These are phyloP conservation scores for Tragelaphus strepsiceros DNA, from an alignment of 2,113 vertebrate genomes.

Conservation along the genomic window DNA sequence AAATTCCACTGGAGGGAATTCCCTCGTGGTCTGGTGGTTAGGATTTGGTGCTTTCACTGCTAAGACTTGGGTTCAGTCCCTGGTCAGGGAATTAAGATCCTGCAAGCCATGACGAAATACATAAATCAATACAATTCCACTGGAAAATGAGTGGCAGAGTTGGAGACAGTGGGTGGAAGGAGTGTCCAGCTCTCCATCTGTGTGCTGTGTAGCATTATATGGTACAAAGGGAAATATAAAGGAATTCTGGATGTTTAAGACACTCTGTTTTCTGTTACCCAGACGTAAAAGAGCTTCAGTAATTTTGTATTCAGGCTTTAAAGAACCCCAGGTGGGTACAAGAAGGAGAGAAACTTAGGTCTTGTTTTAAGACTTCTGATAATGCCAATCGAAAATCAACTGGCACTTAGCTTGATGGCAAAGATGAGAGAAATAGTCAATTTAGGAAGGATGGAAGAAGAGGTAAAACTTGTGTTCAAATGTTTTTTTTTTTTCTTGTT, in stretches of 20 bases:
- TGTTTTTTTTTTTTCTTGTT: not conserved
- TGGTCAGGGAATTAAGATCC: not conserved
- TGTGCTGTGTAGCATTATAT: not conserved
- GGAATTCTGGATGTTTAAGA: not conserved
- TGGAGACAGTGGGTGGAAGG: not conserved
- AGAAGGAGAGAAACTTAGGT: not conserved
- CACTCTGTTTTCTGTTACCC: not conserved
- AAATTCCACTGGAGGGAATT: not conserved
- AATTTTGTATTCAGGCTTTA: not conserved
- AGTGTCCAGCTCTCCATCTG: not conserved
- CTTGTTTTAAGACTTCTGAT: not conserved
- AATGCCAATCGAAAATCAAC: not conserved
- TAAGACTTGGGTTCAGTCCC: not conserved
- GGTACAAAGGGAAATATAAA: not conserved
- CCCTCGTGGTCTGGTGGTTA: not conserved
- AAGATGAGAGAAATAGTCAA: not conserved
- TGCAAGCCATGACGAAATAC: not conserved
- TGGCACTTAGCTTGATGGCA: not conserved
- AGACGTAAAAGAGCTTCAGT: not conserved
- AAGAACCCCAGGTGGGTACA: not conserved
- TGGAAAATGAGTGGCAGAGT: not conserved
- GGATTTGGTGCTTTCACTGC: not conserved
- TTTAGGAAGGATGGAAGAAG: not conserved
- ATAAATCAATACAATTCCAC: not conserved
- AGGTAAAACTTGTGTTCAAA: not conserved